Evolutionary conservation across 2,888 invertebrate species (phyloP), one percentile per base, ranked within the genome.

Genomic region (Lucinisca nassula): DNA sequence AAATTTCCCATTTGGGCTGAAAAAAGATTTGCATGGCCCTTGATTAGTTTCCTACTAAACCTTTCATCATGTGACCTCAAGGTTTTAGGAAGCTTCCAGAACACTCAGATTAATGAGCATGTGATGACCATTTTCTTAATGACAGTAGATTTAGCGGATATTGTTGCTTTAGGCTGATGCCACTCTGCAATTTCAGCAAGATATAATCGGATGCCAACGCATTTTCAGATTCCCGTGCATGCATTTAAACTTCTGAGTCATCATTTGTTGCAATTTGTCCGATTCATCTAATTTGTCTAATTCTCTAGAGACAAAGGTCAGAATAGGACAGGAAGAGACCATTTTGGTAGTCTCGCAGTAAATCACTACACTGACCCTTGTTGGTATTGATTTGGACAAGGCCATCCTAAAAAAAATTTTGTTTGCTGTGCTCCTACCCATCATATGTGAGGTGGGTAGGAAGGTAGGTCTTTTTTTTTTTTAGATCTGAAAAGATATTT

Each of bases 261-360:
- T 67, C 67, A 67, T 35, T 67, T 67, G 67, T 67, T 67, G 67
- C 67, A 67, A 67, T 67, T 67, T 67, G 67, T 67, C 58, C 58
- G 27, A 27, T 58, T 58, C 27, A 10, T 67, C 4, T 21, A 67
- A 67, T 67, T 55, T 55, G 55, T 55, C 55, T 55, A 55, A 55
- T 55, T 30, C 67, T 35, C 67, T 21, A 35, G 35, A 67, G 67
- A 67, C 67, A 73, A 58, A 76, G 79, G 84, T 84, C 79, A 81
- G 38, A 38, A 38, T 24, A 74, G 79, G 58, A 82, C 81, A 81
- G 85, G 81, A 77, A 40, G 37, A 24, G 72, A 58, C 27, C 81
- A 58, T 55, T 73, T 49, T 85, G 32, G 77, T 55, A 78, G 83
- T 32, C 32, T 51, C 35, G 55, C 83, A 80, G 77, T 87, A 83